A percentile compares a stretch with the other conserved stretches of the same genome.
These are phyloP conservation scores for Craterocephalus amniculus DNA, from an alignment of 2,797 vertebrate genomes.

Conservation along the genomic window DNA sequence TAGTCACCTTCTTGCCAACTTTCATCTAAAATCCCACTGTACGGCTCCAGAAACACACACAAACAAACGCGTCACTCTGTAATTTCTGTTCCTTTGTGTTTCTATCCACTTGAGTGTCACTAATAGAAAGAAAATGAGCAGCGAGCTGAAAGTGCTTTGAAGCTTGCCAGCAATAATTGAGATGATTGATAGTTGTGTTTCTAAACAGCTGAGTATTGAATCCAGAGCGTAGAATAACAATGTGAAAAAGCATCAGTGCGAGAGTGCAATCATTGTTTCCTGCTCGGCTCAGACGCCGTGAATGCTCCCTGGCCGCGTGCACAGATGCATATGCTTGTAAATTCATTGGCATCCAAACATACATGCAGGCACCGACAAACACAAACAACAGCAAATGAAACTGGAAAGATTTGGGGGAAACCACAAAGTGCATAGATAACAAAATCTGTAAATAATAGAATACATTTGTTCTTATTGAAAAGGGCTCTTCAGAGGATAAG, in stretches of 20 bases:
- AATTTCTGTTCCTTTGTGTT: conserved; percentile 46
- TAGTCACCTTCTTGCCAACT: conserved; percentile 25
- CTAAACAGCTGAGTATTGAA: conserved; percentile 56
- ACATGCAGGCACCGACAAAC: conserved; percentile 17
- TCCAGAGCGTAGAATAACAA: conserved; percentile 48
- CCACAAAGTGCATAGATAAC: conserved; percentile 59
- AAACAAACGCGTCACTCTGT: conserved; percentile 13
- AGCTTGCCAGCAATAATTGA: conserved; percentile 68
- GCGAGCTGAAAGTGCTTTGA: conserved; percentile 53
- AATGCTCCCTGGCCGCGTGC: background rate
- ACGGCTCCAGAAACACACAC: background rate
- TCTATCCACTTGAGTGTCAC: conserved; percentile 63
- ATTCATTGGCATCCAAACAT: conserved; percentile 4
- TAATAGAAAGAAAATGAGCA: conserved; percentile 74
- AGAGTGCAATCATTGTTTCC: conserved; percentile 21
- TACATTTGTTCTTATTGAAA: conserved; percentile 65
- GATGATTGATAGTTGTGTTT: conserved; percentile 69
- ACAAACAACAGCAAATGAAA: conserved; percentile 32
- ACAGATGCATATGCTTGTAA: conserved; percentile 28
- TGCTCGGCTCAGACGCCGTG: conserved; percentile 3
- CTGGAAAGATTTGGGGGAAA: conserved; percentile 4
- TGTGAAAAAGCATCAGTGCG: conserved; percentile 36
- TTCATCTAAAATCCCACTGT: conserved; percentile 19
- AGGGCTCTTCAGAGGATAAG: conserved; percentile 49
- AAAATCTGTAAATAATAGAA: conserved; percentile 68